Evolutionary conservation across 2,113 vertebrate genomes (phyloP).

Genomic region (Puffinus mauretanicus): DNA sequence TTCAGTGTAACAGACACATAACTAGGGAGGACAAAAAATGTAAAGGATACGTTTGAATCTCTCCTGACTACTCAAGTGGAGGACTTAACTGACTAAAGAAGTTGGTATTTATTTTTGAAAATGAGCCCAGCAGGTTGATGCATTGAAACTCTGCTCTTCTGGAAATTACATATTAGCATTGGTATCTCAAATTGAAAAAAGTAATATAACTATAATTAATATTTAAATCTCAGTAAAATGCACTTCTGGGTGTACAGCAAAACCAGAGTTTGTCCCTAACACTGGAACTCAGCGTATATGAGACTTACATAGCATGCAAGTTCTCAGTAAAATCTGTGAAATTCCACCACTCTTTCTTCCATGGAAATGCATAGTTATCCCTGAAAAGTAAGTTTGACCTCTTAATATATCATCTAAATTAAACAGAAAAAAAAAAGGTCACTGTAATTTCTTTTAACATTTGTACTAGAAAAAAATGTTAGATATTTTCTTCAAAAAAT

Average conservation of each 20-base stretch:
- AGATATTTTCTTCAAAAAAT: background rate
- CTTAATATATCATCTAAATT: background rate
- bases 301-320: background rate
- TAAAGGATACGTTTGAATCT: background rate
- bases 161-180: background rate
- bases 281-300: background rate
- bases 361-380: background rate
- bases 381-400: background rate
- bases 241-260: too few relatives aligned
- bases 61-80: background rate
- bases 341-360: background rate
- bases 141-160: background rate
- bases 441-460: background rate
- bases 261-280: background rate
- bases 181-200: background rate
- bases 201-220: background rate
- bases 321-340: background rate
- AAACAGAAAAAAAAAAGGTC: background rate
- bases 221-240: background rate
- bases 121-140: background rate
- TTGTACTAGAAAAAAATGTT: background rate
- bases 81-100: background rate
- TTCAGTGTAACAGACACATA: background rate
- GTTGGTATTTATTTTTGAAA: background rate
- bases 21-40: background rate